Conservation (phyloP, 2,113 vertebrate species). For the Romanogobio albipinnatus region DNA sequence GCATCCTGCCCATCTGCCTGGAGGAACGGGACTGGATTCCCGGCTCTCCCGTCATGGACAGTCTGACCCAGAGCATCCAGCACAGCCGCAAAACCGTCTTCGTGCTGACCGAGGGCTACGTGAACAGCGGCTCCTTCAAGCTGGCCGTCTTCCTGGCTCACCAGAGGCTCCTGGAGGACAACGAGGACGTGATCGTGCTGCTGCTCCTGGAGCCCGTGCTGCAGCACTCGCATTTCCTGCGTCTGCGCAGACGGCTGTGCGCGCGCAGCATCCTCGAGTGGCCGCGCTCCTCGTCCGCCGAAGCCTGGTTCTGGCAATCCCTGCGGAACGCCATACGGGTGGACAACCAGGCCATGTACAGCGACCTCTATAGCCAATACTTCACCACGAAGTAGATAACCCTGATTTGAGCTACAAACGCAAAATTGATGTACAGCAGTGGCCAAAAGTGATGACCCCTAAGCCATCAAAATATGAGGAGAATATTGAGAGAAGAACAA, state of each 20-base stretch:
- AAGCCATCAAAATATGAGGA: no score
- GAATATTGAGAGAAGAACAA: no score
- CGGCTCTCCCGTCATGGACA: constrained; percentile 75
- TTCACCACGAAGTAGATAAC: constrained; percentile 59
- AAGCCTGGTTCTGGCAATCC: constrained; percentile 82
- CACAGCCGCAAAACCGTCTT: constrained; percentile 81
- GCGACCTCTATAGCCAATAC: constrained; percentile 72
- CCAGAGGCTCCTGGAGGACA: constrained; percentile 82
- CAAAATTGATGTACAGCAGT: no score
- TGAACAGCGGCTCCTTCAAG: constrained; percentile 79
- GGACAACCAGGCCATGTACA: constrained; percentile 77
- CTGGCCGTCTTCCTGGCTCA: constrained; percentile 80
- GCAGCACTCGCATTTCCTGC: constrained; percentile 82
- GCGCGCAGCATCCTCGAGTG: constrained; percentile 82
- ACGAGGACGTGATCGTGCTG: constrained; percentile 80
- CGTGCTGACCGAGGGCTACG: constrained; percentile 73
- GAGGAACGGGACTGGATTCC: constrained; percentile 78
- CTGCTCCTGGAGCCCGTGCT: constrained; percentile 83
- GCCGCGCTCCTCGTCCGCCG: constrained; percentile 78
- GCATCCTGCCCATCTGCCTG: constrained; percentile 69
- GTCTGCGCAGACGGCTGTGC: constrained; percentile 78
- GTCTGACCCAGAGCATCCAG: constrained; percentile 78
- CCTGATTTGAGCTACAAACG: background rate
- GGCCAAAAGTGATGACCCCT: no score
- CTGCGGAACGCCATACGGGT: constrained; percentile 72